These are phyloP conservation scores for Perdix hodgsoniae DNA, from an alignment of 2,797 vertebrate genomes.

Conservation along the genomic window DNA sequence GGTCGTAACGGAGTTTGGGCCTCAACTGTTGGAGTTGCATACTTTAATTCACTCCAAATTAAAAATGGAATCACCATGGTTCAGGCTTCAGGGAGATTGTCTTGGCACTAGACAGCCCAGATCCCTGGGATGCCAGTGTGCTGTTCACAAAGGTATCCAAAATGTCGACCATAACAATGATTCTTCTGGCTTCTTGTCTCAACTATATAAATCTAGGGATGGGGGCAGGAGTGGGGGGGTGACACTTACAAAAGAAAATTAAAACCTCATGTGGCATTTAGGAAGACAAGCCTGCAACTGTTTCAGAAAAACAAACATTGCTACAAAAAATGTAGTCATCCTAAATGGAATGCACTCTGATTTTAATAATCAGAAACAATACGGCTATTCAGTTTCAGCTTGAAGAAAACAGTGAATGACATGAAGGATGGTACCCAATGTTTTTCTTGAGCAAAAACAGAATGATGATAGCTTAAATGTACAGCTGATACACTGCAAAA, in stretches of 20 bases:
- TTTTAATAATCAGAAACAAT: slow-evolving; percentile 54
- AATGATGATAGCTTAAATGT: slow-evolving; percentile 12
- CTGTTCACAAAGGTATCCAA: not conserved
- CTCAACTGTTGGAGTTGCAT: not conserved
- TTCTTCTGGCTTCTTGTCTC: slow-evolving; percentile 24
- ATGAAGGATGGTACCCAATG: not conserved
- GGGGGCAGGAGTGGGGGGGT: not conserved
- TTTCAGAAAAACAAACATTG: slow-evolving; percentile 40
- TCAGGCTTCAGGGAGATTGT: not conserved
- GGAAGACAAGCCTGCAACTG: slow-evolving; percentile 30
- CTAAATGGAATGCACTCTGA: not conserved
- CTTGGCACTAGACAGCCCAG: not conserved
- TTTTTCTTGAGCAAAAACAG: slow-evolving; percentile 27
- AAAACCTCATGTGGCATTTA: slow-evolving; percentile 48
- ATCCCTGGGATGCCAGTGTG: not conserved
- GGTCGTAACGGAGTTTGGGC: slow-evolving; percentile 30
- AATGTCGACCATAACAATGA: not conserved
- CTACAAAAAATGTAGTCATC: not conserved
- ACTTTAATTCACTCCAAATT: slow-evolving; percentile 11
- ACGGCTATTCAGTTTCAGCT: slow-evolving; percentile 38
- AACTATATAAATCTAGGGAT: slow-evolving; percentile 11
- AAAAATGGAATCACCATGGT: not conserved
- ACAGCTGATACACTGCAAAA: slow-evolving; percentile 9
- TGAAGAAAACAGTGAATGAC: not conserved
- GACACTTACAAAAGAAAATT: slow-evolving; percentile 42